Evolutionary conservation across 2,113 vertebrate genomes (phyloP).

Genomic region (Sula dactylatra): DNA sequence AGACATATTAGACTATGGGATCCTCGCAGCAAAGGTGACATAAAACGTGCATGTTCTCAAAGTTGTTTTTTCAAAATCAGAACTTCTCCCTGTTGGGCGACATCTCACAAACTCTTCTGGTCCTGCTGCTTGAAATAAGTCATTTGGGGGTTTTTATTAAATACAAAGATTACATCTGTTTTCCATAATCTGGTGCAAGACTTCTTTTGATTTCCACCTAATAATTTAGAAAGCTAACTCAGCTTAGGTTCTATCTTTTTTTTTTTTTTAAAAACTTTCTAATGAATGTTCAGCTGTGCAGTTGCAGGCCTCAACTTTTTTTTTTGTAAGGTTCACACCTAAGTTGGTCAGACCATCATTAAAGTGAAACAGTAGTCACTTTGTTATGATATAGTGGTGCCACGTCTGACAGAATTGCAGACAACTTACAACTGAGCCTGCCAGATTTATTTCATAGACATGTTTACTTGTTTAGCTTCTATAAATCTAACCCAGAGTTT

Average conservation of each 20-base stretch:
- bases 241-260: not conserved
- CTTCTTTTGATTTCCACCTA: not conserved
- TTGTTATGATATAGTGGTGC: not conserved
- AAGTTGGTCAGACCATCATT: not conserved
- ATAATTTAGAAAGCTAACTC: not conserved
- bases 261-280: not conserved
- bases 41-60: not conserved
- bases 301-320: not conserved
- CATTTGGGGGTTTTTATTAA: not conserved
- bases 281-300: not conserved
- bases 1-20: conserved; percentile 94
- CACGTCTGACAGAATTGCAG: not conserved
- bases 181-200: not conserved
- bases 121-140: not conserved
- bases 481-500: not conserved
- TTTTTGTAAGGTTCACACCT: not conserved
- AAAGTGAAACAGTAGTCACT: not conserved
- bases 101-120: not conserved
- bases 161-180: not conserved
- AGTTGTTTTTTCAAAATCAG: not conserved
- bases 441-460: not conserved
- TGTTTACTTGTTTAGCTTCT: not conserved
- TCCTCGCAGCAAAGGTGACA: conserved; percentile 89
- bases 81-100: not conserved
- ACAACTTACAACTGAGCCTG: not conserved